Conservation (phyloP, 2,113 vertebrate genomes). For the Bubo bubo region DNA sequence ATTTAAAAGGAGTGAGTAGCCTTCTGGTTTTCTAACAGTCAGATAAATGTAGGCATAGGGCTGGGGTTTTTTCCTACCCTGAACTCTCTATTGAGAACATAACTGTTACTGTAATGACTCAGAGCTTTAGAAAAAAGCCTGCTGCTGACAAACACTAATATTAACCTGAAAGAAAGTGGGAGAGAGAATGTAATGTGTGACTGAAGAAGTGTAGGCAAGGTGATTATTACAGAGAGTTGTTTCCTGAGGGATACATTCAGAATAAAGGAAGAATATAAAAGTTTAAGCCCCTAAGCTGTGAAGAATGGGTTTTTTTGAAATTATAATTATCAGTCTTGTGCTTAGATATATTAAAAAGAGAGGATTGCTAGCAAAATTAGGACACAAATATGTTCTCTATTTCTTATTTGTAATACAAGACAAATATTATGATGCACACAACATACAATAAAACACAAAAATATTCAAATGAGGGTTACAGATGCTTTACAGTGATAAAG, state of each 20-base stretch:
- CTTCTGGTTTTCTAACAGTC: constrained; percentile 62
- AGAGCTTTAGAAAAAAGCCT: constrained; percentile 50
- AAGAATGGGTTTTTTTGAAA: not conserved
- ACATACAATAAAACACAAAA: not conserved
- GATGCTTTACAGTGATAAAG: not conserved
- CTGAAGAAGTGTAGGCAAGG: constrained; percentile 58
- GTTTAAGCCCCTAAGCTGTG: constrained; percentile 44
- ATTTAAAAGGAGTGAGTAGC: constrained; percentile 70
- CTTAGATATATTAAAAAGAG: constrained; percentile 41
- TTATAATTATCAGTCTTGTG: constrained; percentile 48
- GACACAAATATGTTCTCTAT: constrained; percentile 15
- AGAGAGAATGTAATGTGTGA: constrained; percentile 63
- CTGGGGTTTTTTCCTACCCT: constrained; percentile 40
- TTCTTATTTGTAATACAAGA: constrained; percentile 42
- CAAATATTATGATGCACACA: constrained; percentile 28
- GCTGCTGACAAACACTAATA: constrained; percentile 69
- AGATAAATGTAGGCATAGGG: constrained; percentile 63
- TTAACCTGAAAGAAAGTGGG: constrained; percentile 62
- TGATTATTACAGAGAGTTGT: constrained; percentile 57
- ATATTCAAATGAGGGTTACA: not conserved
- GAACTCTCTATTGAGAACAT: constrained; percentile 70
- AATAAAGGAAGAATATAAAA: constrained; percentile 58
- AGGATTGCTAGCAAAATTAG: constrained; percentile 43
- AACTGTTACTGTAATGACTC: constrained; percentile 73
- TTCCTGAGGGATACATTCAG: constrained; percentile 44